phyloP scores from a whole-genome alignment of 2,797 vertebrate genomes.

The Siniperca undulata region DNA sequence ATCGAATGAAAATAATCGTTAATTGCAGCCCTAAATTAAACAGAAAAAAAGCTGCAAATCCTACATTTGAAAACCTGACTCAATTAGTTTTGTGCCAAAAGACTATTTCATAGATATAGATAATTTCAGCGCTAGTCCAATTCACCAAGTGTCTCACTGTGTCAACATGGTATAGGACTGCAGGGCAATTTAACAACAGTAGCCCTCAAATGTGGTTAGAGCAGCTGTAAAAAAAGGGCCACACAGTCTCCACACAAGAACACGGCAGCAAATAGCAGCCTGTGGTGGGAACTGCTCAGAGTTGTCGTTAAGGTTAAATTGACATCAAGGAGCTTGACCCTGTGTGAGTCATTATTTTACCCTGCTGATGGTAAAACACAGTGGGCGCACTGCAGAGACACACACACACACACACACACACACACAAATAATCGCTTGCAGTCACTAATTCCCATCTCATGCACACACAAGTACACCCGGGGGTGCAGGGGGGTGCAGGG shows the following conservation, averaged over 20 bases:
- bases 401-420: slow-evolving; percentile 25
- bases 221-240: slow-evolving; percentile 17
- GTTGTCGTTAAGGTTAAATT: slow-evolving; percentile 69
- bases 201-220: slow-evolving; percentile 29
- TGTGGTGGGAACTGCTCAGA: slow-evolving; percentile 35
- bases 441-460: slow-evolving; percentile 6
- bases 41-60: background rate
- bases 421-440: slow-evolving; percentile 32
- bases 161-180: background rate
- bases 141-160: background rate
- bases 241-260: slow-evolving; percentile 18
- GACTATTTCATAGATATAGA: background rate
- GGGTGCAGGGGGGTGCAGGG: slow-evolving; percentile 42
- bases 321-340: slow-evolving; percentile 69
- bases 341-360: slow-evolving; percentile 69
- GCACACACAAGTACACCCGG: slow-evolving; percentile 22
- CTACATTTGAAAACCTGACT: background rate
- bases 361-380: slow-evolving; percentile 51
- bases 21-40: background rate
- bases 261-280: slow-evolving; percentile 45
- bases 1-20: background rate
- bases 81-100: background rate
- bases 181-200: slow-evolving; percentile 8
- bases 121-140: background rate
- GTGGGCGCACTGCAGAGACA: slow-evolving; percentile 2